phyloP scores from a whole-genome alignment of 2,888 invertebrate species.

The Physocephala rufipes region DNA sequence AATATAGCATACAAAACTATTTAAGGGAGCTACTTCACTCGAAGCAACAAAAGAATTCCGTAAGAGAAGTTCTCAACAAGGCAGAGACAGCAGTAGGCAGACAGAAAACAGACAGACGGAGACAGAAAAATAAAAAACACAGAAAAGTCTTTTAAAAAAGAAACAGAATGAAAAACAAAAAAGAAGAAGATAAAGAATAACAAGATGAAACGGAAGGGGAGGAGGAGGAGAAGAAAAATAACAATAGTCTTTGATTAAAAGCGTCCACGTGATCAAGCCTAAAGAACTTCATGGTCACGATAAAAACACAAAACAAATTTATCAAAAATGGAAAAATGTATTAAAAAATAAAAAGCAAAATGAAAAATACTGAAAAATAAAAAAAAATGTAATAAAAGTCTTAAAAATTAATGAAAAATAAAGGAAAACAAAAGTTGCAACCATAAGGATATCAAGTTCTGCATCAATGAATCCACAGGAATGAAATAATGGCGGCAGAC shows the following conservation, averaged over 20 bases:
- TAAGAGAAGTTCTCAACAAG: too few species aligned
- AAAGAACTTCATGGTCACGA: too few species aligned
- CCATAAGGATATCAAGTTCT: slow-evolving; percentile 29
- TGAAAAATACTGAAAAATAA: background rate
- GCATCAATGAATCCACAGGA: slow-evolving; percentile 20
- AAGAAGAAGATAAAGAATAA: background rate
- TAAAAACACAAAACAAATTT: too few species aligned
- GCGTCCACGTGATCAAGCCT: too few species aligned
- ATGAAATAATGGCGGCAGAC: slow-evolving; percentile 16
- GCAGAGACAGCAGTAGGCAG: background rate
- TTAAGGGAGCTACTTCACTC: background rate
- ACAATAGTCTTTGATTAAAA: too few species aligned
- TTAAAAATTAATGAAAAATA: slow-evolving; percentile 10
- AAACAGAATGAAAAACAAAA: background rate
- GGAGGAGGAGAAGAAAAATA: background rate
- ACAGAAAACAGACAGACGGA: slow-evolving; percentile 1
- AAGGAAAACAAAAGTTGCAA: slow-evolving; percentile 22
- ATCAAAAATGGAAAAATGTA: background rate
- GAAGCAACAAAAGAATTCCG: background rate
- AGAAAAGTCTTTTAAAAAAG: too few species aligned
- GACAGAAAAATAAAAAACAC: background rate
- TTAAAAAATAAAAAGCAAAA: background rate
- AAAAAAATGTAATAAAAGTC: background rate
- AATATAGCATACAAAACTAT: background rate
- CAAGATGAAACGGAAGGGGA: too few species aligned